Percentiles rank a stretch among this genome's conserved stretches.
Evolutionary conservation across 2,797 vertebrate species (phyloP).

Genomic region (Acestrorhynchus altus): DNA sequence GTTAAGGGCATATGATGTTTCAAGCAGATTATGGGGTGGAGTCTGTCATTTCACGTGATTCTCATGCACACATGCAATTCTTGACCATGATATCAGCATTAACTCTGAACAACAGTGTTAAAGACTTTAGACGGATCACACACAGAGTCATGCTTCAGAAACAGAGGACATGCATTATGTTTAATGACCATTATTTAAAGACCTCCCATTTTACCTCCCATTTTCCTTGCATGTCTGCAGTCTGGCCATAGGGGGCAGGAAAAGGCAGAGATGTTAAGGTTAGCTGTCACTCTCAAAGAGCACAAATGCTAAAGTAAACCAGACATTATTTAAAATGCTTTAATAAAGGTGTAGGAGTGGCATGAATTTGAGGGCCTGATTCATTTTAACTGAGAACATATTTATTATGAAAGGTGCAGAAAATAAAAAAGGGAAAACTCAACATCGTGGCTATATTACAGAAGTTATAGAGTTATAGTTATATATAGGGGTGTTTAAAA

Average conservation of each 20-base stretch:
- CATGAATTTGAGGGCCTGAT: no score
- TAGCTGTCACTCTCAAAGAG: constrained; percentile 46
- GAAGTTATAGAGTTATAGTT: no score
- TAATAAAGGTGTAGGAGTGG: no score
- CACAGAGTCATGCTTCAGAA: constrained; percentile 19
- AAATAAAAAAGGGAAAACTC: no score
- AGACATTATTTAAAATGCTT: no score
- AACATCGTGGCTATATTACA: no score
- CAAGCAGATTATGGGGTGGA: constrained; percentile 14
- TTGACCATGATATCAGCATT: constrained; percentile 15
- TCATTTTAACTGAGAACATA: no score
- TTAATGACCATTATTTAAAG: constrained; percentile 36
- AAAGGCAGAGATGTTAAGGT: constrained; percentile 64
- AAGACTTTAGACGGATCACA: constrained; percentile 35
- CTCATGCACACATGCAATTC: not conserved
- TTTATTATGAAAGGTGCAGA: no score
- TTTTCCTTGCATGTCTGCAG: constrained; percentile 78
- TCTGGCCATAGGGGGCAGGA: constrained; percentile 72
- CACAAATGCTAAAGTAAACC: not conserved
- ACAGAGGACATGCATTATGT: constrained; percentile 61
- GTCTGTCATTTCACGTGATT: constrained; percentile 20
- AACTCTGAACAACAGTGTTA: not conserved
- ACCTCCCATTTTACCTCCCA: constrained; percentile 76
- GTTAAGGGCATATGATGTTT: constrained; percentile 8
- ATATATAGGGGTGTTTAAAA: no score